Percentiles rank a stretch among this genome's conserved stretches.
phyloP scores from a whole-genome alignment of 2,888 invertebrate species.

The Erebia palarica region DNA sequence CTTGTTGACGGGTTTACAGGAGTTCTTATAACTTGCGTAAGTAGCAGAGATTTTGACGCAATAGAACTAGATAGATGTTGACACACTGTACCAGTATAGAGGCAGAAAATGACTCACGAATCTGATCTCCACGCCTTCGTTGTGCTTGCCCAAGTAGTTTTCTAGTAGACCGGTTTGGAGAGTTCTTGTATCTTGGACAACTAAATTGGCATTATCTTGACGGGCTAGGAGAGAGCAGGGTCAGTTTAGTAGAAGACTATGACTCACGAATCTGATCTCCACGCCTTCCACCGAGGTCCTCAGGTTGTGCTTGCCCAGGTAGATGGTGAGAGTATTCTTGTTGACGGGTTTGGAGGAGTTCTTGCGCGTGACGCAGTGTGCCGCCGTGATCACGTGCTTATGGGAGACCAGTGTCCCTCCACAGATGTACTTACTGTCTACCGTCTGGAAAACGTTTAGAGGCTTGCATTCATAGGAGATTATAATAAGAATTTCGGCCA shows the following conservation, averaged over 20 bases:
- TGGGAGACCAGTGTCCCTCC: slow-evolving; percentile 84
- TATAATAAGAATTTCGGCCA: too few species aligned
- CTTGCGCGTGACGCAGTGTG: slow-evolving; percentile 84
- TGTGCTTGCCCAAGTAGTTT: slow-evolving; percentile 76
- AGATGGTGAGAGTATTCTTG: slow-evolving; percentile 73
- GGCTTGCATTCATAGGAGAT: too few species aligned
- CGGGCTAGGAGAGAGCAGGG: too few species aligned
- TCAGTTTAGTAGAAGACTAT: background rate
- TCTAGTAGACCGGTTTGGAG: slow-evolving; percentile 63
- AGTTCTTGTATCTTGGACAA: slow-evolving; percentile 51
- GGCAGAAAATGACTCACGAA: slow-evolving; percentile 55
- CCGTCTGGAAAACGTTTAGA: slow-evolving; percentile 58
- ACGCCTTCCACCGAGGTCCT: slow-evolving; percentile 75
- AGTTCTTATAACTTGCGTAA: slow-evolving; percentile 55
- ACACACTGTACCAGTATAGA: background rate
- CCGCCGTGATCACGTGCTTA: slow-evolving; percentile 83
- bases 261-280: slow-evolving; percentile 70
- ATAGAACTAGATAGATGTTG: too few species aligned
- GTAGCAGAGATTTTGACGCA: background rate
- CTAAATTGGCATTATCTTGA: too few species aligned
- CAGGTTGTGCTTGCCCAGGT: slow-evolving; percentile 76
- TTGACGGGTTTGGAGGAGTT: slow-evolving; percentile 65
- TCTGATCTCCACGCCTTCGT: slow-evolving; percentile 73
- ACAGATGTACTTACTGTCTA: slow-evolving; percentile 83
- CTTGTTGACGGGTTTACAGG: slow-evolving; percentile 64